Percentiles rank a stretch among this genome's conserved stretches.
Conservation (phyloP, 2,797 vertebrate genomes). For the Dicrostonyx torquatus region DNA sequence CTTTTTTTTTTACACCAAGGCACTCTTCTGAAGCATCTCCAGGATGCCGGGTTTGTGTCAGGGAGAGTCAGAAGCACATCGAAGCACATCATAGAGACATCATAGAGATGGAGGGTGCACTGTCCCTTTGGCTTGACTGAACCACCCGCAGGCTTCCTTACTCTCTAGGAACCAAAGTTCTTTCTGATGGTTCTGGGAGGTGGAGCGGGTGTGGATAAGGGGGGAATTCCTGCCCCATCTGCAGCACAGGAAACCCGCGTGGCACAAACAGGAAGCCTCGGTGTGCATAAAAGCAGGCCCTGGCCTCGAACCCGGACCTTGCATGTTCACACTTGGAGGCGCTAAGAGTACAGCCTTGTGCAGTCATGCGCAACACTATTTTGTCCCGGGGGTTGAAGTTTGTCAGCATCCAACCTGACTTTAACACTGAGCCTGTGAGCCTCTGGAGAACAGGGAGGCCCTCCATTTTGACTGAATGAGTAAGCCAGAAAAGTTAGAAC, state of each 20-base stretch:
- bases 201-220: not conserved
- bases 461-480: not conserved
- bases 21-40: not conserved
- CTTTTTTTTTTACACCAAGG: not conserved
- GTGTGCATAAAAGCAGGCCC: too few relatives aligned
- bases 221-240: not conserved
- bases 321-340: not conserved
- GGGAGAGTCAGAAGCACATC: not conserved
- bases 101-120: not conserved
- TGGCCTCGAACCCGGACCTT: not conserved
- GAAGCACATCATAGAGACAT: not conserved
- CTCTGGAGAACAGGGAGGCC: not conserved
- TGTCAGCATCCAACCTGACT: not conserved
- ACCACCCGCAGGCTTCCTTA: not conserved
- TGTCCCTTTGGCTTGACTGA: not conserved
- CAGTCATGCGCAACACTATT: not conserved
- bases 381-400: not conserved
- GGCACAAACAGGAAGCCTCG: conserved; percentile 38
- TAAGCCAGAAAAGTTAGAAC: not conserved
- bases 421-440: not conserved
- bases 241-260: not conserved
- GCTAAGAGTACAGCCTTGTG: not conserved
- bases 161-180: conserved; percentile 50
- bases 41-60: not conserved
- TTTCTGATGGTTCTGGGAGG: conserved; percentile 8